Base-by-base conservation (phyloP, 2,113 vertebrate genomes). In the Lathamus discolor region DNA sequence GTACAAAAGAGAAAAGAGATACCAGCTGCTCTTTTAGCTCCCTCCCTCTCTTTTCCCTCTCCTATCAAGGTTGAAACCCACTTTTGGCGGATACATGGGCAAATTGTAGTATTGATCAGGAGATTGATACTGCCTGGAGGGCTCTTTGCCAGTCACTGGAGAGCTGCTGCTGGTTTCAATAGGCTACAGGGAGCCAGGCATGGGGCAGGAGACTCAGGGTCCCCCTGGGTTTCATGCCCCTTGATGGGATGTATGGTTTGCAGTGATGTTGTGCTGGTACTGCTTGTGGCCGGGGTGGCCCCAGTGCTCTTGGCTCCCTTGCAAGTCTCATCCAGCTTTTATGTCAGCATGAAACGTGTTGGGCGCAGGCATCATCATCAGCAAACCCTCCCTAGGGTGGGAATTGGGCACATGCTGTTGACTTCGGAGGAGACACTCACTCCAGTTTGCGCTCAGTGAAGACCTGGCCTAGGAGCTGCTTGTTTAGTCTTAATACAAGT, bases 11-110 rank as follows among this genome's bases (percentile, higher is more conserved):
- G 90, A 62, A 72, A 77, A 69, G 88, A 51, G 51, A 72, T 55
- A 73, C 63, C 77, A 92, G 69, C 89, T 29, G 37, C 73, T 96
- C 76, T 66, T 90, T 76, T 61, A 91, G 91, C 62, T 91, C 57
- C 48, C 55, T 82, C 78, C 55, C 29, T 74, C 44, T 90, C 70
- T 76, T 78, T 57, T 75, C 75, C 11, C 10, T n/a, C 62, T 91
- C 72, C 75, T 33, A 2, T 74, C 41, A 91, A 79, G 48, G 43
- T 23, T 85, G 48, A 78, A 88, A 88, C 33, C 41, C 57, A 39
- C 87, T 92, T 93, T 63, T 75, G 62, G 68, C 3, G 2, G 73
- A 69, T 61, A 62, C 48, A 17, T 54, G 90, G 85, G 77, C 55
- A 89, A 90, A 82, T 13, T 4, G 29, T 91, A 80, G 24, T 90